These are phyloP conservation scores for Gavia stellata DNA, from an alignment of 2,113 vertebrate species.

Conservation along the genomic window DNA sequence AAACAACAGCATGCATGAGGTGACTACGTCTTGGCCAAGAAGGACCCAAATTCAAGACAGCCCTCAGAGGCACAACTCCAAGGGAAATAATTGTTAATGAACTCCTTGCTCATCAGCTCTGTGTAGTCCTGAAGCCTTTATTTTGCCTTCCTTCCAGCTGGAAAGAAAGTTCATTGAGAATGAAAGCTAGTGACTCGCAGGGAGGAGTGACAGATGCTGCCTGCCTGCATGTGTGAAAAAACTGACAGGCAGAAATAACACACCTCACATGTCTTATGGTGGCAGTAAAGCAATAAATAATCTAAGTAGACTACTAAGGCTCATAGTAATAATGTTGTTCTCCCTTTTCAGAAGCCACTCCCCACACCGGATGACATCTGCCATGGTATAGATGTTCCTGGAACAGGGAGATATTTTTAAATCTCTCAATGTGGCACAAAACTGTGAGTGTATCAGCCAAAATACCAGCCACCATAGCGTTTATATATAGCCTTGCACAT, in stretches of 20 bases:
- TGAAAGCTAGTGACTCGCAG: conserved; percentile 34
- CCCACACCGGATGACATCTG: conserved; percentile 34
- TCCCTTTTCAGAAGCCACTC: conserved; percentile 34
- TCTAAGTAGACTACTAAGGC: conserved; percentile 19
- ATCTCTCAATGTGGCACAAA: conserved; percentile 54
- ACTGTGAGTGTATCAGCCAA: conserved; percentile 67
- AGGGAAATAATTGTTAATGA: neutral
- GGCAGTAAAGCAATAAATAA: conserved; percentile 45
- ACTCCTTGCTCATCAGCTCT: neutral
- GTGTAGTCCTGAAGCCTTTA: neutral
- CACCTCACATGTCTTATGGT: conserved; percentile 26
- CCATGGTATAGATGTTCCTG: conserved; percentile 46
- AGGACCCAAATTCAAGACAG: neutral
- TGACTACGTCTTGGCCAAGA: neutral
- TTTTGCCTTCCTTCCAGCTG: conserved; percentile 18
- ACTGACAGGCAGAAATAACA: conserved; percentile 48
- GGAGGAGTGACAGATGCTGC: conserved; percentile 54
- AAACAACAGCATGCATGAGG: neutral
- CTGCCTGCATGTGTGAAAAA: conserved; percentile 53
- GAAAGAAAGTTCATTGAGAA: conserved; percentile 46
- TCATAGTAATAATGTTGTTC: conserved; percentile 23
- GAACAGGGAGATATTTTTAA: conserved; percentile 66
- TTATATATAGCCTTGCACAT: conserved; percentile 62
- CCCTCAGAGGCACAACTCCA: neutral
- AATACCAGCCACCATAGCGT: conserved; percentile 55